Evolutionary conservation across 2,797 vertebrate species (phyloP), one percentile per base, ranked within the genome.

Genomic region (Enteromius thamalakanensis): DNA sequence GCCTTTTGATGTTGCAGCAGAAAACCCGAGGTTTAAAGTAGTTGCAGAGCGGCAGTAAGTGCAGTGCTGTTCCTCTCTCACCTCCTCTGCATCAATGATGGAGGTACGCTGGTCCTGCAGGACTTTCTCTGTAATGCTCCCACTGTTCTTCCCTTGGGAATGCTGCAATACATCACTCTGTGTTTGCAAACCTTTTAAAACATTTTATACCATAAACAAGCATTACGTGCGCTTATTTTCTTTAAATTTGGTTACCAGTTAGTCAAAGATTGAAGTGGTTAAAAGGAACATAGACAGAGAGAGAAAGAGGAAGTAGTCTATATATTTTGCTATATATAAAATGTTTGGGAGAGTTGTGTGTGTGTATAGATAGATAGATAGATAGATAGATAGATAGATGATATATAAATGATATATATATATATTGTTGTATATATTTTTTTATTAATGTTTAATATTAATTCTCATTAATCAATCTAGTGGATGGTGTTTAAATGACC

Each of bases 21-120:
- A 37, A 84, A 85, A 86, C 70, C 92, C 88, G 91, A 89, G 87
- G 26, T 40, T 85, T 87, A 86, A 78, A 74, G 87, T 81, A 87
- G 77, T 65, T 82, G 87, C 85, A 87, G 81, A 87, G 82, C 87
- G 86, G 80, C 89, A 85, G 83, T 83, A 49, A 74, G 58, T 81
- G 67, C 47, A 51, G 76, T 60, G 75, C 62, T 62, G 53, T 68
- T 29, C n/a, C 37, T 42, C 60, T 29, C 14, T 60, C 53, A 40
- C 40, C 29, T 53, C 81, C 53, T 80, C 65, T 80, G 77, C 77
- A 80, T 69, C 60, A 64, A 26, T 80, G 85, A 82, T 78, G 80
- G 80, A 78, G 69, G 23, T 14, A 58, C 34, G 29, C 64, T 37
- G 69, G 23, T 69, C 76, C 55, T 81, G 79, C 85, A 79, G 84